Evolutionary conservation across 1,140 invertebrate genomes (phyloP), one percentile per base, ranked within the genome.

Genomic region (Octopus sinensis): DNA sequence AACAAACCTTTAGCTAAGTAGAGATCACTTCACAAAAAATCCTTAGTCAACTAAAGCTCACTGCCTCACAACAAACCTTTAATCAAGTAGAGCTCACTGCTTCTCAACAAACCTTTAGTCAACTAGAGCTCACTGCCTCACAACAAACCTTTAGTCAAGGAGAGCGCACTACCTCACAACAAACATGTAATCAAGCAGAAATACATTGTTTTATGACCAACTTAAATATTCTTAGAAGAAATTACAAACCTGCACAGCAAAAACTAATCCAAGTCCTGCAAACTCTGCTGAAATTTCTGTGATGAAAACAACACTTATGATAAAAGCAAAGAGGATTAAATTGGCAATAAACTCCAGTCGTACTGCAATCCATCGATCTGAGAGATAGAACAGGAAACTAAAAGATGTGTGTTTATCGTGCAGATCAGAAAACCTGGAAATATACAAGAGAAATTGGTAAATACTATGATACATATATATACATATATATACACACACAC

Each of bases 331-430:
- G 7, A 91, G 92, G 0, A 93, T 86, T 30, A 90, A 83, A 30
- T 77, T 79, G 4, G 82, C 81, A 23, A 95, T 86, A 54, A 92
- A 83, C 85, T 95, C 94, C n/a, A 95, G 88, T 83, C 94, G 92
- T 13, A 94, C 88, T 0, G 93, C 93, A 43, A 94, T 88, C 94
- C 94, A 95, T 81, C 94, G 91, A 86, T 93, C 92, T 0, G 93
- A 92, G 56, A 92, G 91, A 83, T 92, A 91, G 82, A 92, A 93
- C 62, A 94, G 86, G 83, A 91, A 93, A 81, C 92, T 90, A 79
- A 91, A 92, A 4, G 92, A 89, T 43, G 91, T 90, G 86, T 93
- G 93, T 43, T 88, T 85, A 86, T 94, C 93, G 80, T 93, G 88
- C 53, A 93, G 86, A 43, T 43, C 30, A 43, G 30, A 43, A 43